Base-by-base conservation (phyloP, 2,113 vertebrate genomes). In the Alaudala cheleensis region DNA sequence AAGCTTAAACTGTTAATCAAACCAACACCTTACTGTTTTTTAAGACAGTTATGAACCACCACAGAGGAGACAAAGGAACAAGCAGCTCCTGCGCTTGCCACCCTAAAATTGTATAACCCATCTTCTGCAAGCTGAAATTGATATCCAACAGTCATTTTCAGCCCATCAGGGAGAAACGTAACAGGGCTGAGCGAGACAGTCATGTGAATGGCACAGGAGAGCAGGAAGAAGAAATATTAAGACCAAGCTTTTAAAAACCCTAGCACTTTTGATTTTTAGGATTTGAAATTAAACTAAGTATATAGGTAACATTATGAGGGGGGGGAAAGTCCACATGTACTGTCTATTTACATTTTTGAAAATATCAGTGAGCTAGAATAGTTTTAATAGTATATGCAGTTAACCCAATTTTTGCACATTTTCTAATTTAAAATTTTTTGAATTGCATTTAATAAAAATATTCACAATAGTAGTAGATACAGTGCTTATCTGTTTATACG, bases 91-190 rank as follows among this genome's bases (percentile, higher is more conserved):
- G 74, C 0, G 2, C 60, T 92, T 94, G 60, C 87, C 91, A 49
- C 76, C 83, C 84, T 83, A 81, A 92, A 93, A 90, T 23, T 0
- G 0, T 14, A 77, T 12, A 90, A 90, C 26, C 39, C 29, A 51
- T 60, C 69, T 79, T 74, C 40, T 58, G 16, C 74, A 92, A 82
- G 96, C 3, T 45, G 61, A 95, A 97, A 95, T 83, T 80, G 84
- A 47, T 95, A 84, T 66, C 84, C 81, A 94, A 76, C 49, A 92
- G 93, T 65, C 53, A 11, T 81, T 97, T 95, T 93, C 92, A 95
- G 92, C 71, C 71, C 89, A 76, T 26, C 50, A 42, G 50, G 74
- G 76, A 85, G 40, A 73, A 73, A 72, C 1, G 3, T 4, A 84
- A 69, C 42, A 82, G 66, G 74, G 71, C 66, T 95, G 77, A 92